phyloP scores from a whole-genome alignment of 2,797 vertebrate species.

The Spheniscus humboldti region DNA sequence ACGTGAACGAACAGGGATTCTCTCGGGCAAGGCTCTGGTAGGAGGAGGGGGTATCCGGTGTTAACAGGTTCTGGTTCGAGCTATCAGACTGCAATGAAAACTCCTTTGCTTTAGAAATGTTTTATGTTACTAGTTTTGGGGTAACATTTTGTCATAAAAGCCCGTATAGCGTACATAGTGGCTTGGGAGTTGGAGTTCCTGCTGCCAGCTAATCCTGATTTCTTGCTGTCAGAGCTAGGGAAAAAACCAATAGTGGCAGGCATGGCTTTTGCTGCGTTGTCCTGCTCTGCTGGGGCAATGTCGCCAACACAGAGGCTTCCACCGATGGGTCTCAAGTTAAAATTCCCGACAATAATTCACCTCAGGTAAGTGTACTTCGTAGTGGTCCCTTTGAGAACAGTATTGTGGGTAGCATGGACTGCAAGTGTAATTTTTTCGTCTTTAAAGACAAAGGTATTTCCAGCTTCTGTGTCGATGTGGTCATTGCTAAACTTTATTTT shows the following conservation, averaged over 20 bases:
- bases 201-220: background rate
- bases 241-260: too few relatives aligned
- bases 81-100: background rate
- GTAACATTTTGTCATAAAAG: background rate
- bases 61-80: background rate
- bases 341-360: background rate
- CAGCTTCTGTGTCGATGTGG: background rate
- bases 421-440: background rate
- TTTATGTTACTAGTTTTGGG: background rate
- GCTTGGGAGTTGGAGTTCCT: background rate
- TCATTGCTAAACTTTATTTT: background rate
- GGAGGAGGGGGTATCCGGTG: background rate
- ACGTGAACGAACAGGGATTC: rapidly evolving
- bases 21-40: background rate
- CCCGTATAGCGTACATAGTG: rapidly evolving
- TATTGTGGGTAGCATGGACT: background rate
- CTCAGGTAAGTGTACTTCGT: background rate
- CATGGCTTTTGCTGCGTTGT: rapidly evolving
- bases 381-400: background rate
- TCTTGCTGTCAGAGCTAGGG: background rate
- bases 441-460: background rate
- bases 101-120: background rate
- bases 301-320: too few relatives aligned
- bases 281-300: background rate
- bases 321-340: rapidly evolving